Percentiles rank a stretch among this genome's conserved stretches.
phyloP scores from a whole-genome alignment of 2,797 vertebrate genomes.

The Sebastes glaucus region DNA sequence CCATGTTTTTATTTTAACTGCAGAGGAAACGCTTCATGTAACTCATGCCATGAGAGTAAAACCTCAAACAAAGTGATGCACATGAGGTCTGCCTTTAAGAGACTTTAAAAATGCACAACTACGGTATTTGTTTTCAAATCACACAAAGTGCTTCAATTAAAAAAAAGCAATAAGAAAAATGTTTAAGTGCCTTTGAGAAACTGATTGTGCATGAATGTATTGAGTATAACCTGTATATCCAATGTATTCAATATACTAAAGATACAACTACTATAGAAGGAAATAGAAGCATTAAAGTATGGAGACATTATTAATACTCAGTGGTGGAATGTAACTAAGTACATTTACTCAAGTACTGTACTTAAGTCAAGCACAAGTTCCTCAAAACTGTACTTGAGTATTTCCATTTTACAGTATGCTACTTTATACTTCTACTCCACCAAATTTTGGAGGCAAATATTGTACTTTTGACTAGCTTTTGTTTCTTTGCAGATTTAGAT shows the following conservation, averaged over 20 bases:
- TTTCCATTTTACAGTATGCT: too few species aligned
- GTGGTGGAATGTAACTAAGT: too few species aligned
- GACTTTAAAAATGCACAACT: neutral
- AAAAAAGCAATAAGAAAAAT: neutral
- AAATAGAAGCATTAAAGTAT: neutral
- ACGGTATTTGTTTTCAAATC: neutral
- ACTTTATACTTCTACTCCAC: too few species aligned
- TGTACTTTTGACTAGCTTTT: too few species aligned
- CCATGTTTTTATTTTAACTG: neutral
- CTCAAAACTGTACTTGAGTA: too few species aligned
- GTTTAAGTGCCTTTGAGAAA: neutral
- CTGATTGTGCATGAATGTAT: neutral
- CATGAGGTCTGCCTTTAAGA: neutral
- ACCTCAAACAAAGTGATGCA: neutral
- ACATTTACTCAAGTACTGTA: too few species aligned
- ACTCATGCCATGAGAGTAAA: neutral
- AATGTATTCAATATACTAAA: neutral
- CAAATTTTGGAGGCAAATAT: too few species aligned
- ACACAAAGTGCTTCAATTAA: neutral
- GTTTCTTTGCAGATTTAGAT: too few species aligned
- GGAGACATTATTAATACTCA: neutral
- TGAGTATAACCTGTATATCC: neutral
- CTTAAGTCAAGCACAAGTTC: too few species aligned
- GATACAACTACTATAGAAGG: neutral
- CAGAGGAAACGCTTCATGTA: neutral